Evolutionary conservation across 2,888 invertebrate genomes (phyloP), one percentile per base, ranked within the genome.

Genomic region (Drosophila nigricruria): DNA sequence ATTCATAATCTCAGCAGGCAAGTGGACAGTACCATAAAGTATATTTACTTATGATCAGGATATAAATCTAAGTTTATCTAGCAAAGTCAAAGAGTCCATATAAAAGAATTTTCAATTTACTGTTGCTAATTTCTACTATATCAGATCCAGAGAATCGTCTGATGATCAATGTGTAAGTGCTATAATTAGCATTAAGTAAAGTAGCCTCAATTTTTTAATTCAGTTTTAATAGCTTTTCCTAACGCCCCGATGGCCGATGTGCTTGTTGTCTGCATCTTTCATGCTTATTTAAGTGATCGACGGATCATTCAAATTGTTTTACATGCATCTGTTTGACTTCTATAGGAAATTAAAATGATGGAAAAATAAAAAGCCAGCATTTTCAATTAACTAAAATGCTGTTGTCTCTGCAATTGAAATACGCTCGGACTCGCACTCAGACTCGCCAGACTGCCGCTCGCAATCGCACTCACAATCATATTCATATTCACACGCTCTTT

Each of bases 401-500:
- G 70, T 79, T 79, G 77, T 71, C 83, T 77, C 84, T 69, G 68
- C 80, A 87, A 82, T 87, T 87, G 72, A 85, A 65, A 66, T 42
- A 63, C 38, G 56, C 36, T 36, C 30, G 32, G 40, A 57, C 23
- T 14, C 47, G 36, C 32, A 66, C 2, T 38, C 34, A 12, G 27
- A 38, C 30, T 34, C 50, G 38, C 10, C 9, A 18, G 30, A 30
- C 18, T 10, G 40, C 40, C 32, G 45, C 23, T 16, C 42, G 38
- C 45, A 73, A 2, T 49, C 36, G 20, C 36, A 53, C 32, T 47
- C 52, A 63, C 63, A 70, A 36, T 56, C 76, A 60, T 77, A 79
- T 72, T 74, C 64, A 79, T 74, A 83, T 86, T 86, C 86, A 86
- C 86, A 86, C 86, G 89, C 88, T 89, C 86, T 89, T 89, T 88